These are phyloP conservation scores for Peromyscus polionotus DNA, from an alignment of 2,113 vertebrate genomes.

Conservation along the genomic window DNA sequence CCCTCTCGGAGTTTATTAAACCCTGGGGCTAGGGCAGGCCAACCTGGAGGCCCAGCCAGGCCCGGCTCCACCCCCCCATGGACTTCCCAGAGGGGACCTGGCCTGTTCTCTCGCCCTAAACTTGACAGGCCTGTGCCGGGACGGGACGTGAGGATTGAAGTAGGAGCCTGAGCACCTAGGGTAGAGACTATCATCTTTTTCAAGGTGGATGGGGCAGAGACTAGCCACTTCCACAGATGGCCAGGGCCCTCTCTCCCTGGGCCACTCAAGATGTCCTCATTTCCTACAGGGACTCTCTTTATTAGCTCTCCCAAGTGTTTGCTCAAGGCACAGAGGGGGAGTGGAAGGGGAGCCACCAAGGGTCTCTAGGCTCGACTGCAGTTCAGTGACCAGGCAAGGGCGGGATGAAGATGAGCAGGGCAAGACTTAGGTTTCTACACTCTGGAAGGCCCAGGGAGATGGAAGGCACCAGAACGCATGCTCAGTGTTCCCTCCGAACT, in stretches of 20 bases:
- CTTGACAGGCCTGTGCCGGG: neutral
- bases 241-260: neutral
- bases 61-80: neutral
- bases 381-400: slow-evolving; percentile 67
- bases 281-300: neutral
- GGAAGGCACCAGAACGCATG: neutral
- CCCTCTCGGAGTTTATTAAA: slow-evolving; percentile 83
- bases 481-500: neutral
- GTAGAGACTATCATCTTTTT: neutral
- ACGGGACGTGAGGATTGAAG: neutral
- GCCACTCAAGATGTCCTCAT: neutral
- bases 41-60: slow-evolving; percentile 70
- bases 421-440: neutral
- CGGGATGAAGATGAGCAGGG: slow-evolving; percentile 21
- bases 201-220: neutral
- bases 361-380: neutral
- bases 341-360: neutral
- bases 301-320: neutral
- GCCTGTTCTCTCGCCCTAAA: slow-evolving; percentile 17
- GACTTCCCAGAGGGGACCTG: slow-evolving; percentile 56
- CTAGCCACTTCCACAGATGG: neutral
- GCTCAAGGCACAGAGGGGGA: neutral
- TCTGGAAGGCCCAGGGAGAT: neutral
- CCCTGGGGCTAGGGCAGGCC: slow-evolving; percentile 70
- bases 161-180: neutral